Evolutionary conservation across 2,888 invertebrate species (phyloP).

Genomic region (Thysanoteuthis rhombus): DNA sequence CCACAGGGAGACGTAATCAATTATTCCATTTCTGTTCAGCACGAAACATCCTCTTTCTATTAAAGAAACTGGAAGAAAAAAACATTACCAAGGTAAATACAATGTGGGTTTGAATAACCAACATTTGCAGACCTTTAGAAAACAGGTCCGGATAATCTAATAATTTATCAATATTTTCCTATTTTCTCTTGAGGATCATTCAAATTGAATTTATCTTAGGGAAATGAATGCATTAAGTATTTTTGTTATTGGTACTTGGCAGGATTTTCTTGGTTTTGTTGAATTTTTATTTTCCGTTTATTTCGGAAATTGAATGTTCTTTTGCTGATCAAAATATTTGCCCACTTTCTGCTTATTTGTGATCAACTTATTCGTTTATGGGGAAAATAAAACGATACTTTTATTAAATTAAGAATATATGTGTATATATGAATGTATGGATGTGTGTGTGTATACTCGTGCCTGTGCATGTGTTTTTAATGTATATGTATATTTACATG

Average conservation of each 20-base stretch:
- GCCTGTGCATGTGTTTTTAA: fast-evolving
- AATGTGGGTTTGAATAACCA: not conserved
- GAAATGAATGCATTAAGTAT: not conserved
- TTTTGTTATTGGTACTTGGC: no score
- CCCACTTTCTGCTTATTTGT: not conserved
- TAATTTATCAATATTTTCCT: not conserved
- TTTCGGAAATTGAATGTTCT: not conserved
- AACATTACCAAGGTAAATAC: not conserved
- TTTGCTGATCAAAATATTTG: not conserved
- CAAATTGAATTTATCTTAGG: not conserved
- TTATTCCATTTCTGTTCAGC: no score
- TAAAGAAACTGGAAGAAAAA: not conserved
- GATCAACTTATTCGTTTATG: not conserved
- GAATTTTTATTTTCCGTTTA: not conserved
- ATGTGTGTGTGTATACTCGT: no score
- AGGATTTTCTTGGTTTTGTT: no score
- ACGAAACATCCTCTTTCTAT: not conserved
- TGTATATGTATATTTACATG: no score
- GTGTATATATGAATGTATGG: no score
- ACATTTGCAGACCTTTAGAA: not conserved
- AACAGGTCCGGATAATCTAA: not conserved
- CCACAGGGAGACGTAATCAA: no score
- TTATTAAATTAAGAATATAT: not conserved
- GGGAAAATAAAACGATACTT: not conserved
- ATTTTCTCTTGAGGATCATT: not conserved